These are phyloP conservation scores for Hyposmocoma kahamanoa DNA, from an alignment of 1,140 invertebrate genomes.

Conservation along the genomic window DNA sequence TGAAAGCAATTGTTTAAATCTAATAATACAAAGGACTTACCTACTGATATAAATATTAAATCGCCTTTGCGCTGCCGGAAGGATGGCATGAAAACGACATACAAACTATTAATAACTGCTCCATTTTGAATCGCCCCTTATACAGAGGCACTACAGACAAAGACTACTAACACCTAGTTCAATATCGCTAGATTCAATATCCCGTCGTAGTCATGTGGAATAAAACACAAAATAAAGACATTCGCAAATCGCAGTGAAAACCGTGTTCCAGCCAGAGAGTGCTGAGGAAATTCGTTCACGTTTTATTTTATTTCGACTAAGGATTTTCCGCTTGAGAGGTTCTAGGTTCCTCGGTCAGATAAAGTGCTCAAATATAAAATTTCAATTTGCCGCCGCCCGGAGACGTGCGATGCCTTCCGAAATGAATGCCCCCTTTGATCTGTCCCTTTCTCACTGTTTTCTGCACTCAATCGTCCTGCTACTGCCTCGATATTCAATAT, in stretches of 20 bases:
- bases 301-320: constrained; percentile 51
- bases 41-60: too few species aligned
- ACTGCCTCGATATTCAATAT: not conserved
- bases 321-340: constrained; percentile 42
- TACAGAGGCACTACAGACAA: too few species aligned
- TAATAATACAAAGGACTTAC: too few species aligned
- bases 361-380: constrained; percentile 67
- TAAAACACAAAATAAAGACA: constrained; percentile 18
- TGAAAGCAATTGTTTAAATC: too few species aligned
- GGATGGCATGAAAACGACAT: too few species aligned
- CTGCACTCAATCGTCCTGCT: not conserved
- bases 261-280: constrained; percentile 27
- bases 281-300: constrained; percentile 31
- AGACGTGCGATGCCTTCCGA: constrained; percentile 44
- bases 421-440: constrained; percentile 35
- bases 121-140: too few species aligned
- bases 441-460: constrained; percentile 17
- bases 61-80: too few species aligned
- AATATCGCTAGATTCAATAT: too few species aligned
- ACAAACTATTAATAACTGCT: too few species aligned
- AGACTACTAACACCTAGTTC: too few species aligned
- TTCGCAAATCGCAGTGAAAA: constrained; percentile 31
- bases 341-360: constrained; percentile 51
- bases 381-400: constrained; percentile 49
- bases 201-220: not conserved